Percentiles rank a stretch among this genome's conserved stretches.
These are phyloP conservation scores for Mesochorus sp. DNA, from an alignment of 2,888 invertebrate genomes.

Conservation along the genomic window DNA sequence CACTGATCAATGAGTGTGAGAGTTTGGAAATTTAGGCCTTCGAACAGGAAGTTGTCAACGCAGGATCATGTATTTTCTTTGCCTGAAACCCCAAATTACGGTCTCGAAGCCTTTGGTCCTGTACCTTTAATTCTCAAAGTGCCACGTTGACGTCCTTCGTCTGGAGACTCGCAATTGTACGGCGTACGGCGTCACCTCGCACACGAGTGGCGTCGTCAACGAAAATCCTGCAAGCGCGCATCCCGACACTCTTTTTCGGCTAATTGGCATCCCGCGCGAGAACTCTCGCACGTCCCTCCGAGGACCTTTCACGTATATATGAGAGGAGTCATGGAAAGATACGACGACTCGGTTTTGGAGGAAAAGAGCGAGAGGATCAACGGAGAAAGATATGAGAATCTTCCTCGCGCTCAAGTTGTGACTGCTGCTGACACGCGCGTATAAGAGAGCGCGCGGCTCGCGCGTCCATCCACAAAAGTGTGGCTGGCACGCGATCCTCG, in stretches of 20 bases:
- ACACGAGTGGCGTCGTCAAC: slow-evolving; percentile 41
- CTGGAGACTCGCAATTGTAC: slow-evolving; percentile 1
- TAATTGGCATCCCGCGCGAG: slow-evolving; percentile 58
- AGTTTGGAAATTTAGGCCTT: slow-evolving; percentile 5
- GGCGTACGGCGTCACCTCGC: slow-evolving; percentile 15
- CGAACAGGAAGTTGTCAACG: slow-evolving; percentile 39
- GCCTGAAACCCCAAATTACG: slow-evolving; percentile 44
- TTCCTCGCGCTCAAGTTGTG: slow-evolving; percentile 56
- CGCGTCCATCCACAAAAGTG: slow-evolving; percentile 56
- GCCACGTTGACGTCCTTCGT: slow-evolving; percentile 33
- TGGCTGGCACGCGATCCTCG: slow-evolving; percentile 69
- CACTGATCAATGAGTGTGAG: background rate
- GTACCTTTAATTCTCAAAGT: slow-evolving; percentile 56
- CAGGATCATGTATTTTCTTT: background rate
- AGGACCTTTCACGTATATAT: slow-evolving; percentile 13
- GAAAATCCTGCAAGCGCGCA: slow-evolving; percentile 14
- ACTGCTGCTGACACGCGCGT: slow-evolving; percentile 64
- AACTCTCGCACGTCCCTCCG: slow-evolving; percentile 38
- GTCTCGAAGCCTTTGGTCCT: slow-evolving; percentile 17
- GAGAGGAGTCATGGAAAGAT: slow-evolving; percentile 21
- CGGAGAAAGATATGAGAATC: slow-evolving; percentile 21
- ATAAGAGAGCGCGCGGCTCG: slow-evolving; percentile 58
- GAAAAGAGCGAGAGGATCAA: slow-evolving; percentile 8
- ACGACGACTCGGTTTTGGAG: background rate
- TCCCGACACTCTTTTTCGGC: slow-evolving; percentile 36